Evolutionary conservation across 2,888 invertebrate genomes (phyloP), one percentile per base, ranked within the genome.

Genomic region (Trachelus tabidus): DNA sequence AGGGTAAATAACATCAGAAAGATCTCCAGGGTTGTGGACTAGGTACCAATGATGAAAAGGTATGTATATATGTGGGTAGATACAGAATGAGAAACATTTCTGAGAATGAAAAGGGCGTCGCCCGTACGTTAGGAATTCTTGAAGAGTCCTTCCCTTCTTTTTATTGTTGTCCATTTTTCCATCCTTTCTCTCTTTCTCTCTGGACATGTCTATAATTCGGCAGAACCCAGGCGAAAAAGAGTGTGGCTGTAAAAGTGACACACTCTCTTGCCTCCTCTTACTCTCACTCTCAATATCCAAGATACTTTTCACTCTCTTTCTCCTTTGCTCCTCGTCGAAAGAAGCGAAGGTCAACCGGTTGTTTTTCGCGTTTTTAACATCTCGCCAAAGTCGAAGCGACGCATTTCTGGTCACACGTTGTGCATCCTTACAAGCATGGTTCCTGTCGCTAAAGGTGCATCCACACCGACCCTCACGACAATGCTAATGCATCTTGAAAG

Each of bases 401-500:
- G 56, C 56, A 56, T 56, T 56, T 56, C 9, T 56, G 56, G 56
- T 56, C 56, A 56, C 9, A 56, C 23, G 56, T 56, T 56, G 23
- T 56, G 56, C 56, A 56, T 56, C 56, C 56, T 56, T 56, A 9
- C 56, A 56, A 56, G 56, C 56, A 23, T 56, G 56, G 56, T 56
- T 56, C 56, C 56, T 56, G 56, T 56, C 56, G 23, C 15, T 56
- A 23, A 56, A 56, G 56, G 56, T 56, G 56, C 56, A 56, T 56
- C 56, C 56, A 56, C 56, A 56, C 56, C 23, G 56, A 23, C 23
- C 56, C 56, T 23, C 56, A 56, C 23, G 23, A 56, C 56, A 34
- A 69, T 77, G 77, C 68, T 69, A 75, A 78, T 76, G 79, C 76
- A 74, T 79, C 73, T 77, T 69, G 76, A 33, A 80, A 78, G 75